These are phyloP conservation scores for Acrobasis consociella DNA, from an alignment of 2,888 invertebrate species.

Conservation along the genomic window DNA sequence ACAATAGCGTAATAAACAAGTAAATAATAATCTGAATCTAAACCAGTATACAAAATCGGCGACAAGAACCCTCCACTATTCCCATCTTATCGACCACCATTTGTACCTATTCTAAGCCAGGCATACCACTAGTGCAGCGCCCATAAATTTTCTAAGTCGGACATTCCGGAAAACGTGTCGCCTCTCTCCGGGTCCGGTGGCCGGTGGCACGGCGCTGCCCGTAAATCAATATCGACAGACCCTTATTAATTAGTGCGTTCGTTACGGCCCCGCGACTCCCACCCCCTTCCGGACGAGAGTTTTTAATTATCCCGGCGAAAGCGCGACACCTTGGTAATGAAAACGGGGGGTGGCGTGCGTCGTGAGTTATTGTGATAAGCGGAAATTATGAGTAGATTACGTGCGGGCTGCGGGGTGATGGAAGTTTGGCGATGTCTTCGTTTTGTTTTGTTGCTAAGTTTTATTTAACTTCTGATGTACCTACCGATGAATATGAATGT, in stretches of 20 bases:
- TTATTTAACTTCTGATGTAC: too few relatives aligned
- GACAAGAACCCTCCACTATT: too few relatives aligned
- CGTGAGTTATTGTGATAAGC: constrained; percentile 9
- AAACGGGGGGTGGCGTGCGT: constrained; percentile 9
- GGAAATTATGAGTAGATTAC: background rate
- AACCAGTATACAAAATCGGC: too few relatives aligned
- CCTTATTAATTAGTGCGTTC: constrained; percentile 82
- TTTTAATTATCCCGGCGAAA: constrained; percentile 74
- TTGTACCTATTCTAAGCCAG: too few relatives aligned
- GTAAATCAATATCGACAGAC: constrained; percentile 81
- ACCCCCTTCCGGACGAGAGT: constrained; percentile 50
- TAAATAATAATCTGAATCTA: too few relatives aligned
- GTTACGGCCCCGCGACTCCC: constrained; percentile 45
- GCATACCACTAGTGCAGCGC: constrained; percentile 19
- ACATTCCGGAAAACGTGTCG: constrained; percentile 8
- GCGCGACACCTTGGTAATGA: constrained; percentile 56
- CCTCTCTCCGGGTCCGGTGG: background rate
- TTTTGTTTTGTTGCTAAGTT: background rate
- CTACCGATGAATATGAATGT: too few relatives aligned
- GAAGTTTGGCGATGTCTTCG: background rate
- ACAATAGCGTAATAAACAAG: too few relatives aligned
- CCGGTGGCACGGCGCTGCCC: constrained; percentile 46
- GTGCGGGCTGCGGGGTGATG: background rate
- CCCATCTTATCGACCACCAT: too few relatives aligned
- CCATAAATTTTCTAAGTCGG: constrained; percentile 5